phyloP scores from a whole-genome alignment of 2,113 vertebrate genomes.

The Amia ocellicauda region DNA sequence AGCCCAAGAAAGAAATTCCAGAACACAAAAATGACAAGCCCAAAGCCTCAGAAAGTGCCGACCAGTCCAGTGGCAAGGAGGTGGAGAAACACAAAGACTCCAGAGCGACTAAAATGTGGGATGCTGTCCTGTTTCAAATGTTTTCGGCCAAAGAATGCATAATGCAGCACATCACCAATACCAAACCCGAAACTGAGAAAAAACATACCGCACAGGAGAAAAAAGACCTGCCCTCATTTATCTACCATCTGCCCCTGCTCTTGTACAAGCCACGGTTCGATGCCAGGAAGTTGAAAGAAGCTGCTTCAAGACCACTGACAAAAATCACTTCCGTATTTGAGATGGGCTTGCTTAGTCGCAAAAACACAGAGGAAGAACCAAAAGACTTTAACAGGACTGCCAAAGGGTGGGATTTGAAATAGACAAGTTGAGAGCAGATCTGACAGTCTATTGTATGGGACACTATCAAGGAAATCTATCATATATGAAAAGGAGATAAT shows the following conservation, averaged over 20 bases:
- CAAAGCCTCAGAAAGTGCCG: constrained; percentile 7
- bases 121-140: constrained; percentile 85
- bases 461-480: constrained; percentile 18
- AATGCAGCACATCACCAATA: constrained; percentile 53
- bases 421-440: constrained; percentile 28
- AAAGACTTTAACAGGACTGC: constrained; percentile 88
- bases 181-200: constrained; percentile 45
- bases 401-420: constrained; percentile 67
- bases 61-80: constrained; percentile 39
- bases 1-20: constrained; percentile 32
- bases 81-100: constrained; percentile 44
- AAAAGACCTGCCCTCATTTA: constrained; percentile 54
- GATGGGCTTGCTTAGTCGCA: constrained; percentile 66
- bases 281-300: constrained; percentile 82
- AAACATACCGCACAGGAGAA: constrained; percentile 38
- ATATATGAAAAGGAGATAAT: background rate
- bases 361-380: constrained; percentile 66
- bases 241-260: constrained; percentile 73
- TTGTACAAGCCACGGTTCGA: constrained; percentile 85
- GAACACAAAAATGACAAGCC: constrained; percentile 9
- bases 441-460: constrained; percentile 22
- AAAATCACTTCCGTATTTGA: constrained; percentile 64
- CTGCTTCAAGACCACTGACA: constrained; percentile 70
- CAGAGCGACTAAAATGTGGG: constrained; percentile 82
- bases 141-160: constrained; percentile 65